Evolutionary conservation across 1,140 invertebrate species (phyloP).

Genomic region (Thereuonema tuberculata): DNA sequence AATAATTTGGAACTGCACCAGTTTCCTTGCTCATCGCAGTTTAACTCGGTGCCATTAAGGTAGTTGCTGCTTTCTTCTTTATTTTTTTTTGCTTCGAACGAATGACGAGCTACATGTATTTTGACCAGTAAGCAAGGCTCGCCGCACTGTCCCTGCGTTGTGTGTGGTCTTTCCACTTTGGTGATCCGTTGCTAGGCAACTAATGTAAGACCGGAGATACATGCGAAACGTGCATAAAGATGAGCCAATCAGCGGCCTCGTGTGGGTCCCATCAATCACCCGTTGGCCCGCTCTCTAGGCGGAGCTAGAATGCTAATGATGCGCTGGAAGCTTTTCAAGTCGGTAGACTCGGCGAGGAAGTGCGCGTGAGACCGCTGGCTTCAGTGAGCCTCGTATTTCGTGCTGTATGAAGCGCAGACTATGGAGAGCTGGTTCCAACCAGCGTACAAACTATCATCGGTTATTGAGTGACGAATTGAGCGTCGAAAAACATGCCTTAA

Average conservation of each 20-base stretch:
- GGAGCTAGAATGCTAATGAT: constrained; percentile 1
- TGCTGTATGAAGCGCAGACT: background rate
- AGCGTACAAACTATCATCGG: background rate
- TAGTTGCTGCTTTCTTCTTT: no score
- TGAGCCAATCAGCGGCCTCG: background rate
- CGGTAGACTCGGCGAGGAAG: background rate
- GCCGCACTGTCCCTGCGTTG: background rate
- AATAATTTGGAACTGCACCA: no score
- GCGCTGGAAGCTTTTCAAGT: background rate
- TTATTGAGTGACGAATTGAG: background rate
- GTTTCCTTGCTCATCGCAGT: no score
- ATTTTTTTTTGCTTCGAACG: background rate
- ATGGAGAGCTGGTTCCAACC: constrained; percentile 6
- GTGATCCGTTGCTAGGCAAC: constrained; percentile 8
- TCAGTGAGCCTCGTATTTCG: background rate
- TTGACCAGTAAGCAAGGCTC: background rate
- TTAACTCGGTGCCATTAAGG: no score
- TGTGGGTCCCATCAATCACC: background rate
- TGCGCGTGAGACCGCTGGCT: background rate
- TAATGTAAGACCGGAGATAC: constrained; percentile 2
- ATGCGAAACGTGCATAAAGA: background rate
- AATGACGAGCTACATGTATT: background rate
- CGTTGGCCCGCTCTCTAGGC: background rate
- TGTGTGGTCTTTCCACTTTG: constrained; percentile 1
- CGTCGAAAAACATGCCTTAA: no score